Base-by-base conservation (phyloP, 2,113 vertebrate species). In the Genyomyrus donnyi region DNA sequence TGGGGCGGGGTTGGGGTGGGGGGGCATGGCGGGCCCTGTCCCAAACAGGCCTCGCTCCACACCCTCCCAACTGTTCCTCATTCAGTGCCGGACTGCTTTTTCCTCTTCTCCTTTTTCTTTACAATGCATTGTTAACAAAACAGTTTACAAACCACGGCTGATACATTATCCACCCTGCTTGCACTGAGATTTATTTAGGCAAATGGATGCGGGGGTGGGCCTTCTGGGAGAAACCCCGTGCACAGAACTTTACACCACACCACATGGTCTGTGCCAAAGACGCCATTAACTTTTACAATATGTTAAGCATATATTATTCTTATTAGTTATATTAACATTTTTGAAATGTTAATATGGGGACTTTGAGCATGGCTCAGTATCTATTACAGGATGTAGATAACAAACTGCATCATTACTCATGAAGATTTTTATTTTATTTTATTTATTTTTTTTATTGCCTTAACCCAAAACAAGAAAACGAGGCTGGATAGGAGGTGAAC, bases 1-100 rank as follows among this genome's bases (percentile, higher is more conserved):
- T 96, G 97, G 95, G 95, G 94, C 94, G 96, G 92, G 88, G 90
- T 83, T 88, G 90, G 90, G 88, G 24, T 56, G n/a, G 74, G 74
- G 90, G 58, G 94, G 92, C 92, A 62, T 89, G 90, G 85, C 95
- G 91, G 92, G 95, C 95, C 95, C 97, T 95, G 96, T 96, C 96
- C 97, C 94, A 96, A 97, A 97, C 97, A 96, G 96, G 95, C 94
- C 96, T 93, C 85, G 13, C 90, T 96, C 97, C 96, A 97, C 98
- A 97, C 98, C 98, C 98, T 97, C 97, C 97, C 97, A 98, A 98
- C 97, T 99, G 98, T 98, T 98, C 97, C 96, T 96, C 96, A 97
- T 98, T 97, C 96, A 98, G 91, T 90, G 8, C 91, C 93, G 92
- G 94, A 94, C 95, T 94, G 93, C 93, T 92, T 83, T 92, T 92